phyloP scores from a whole-genome alignment of 2,888 invertebrate species.

The Diadegma fenestrale region DNA sequence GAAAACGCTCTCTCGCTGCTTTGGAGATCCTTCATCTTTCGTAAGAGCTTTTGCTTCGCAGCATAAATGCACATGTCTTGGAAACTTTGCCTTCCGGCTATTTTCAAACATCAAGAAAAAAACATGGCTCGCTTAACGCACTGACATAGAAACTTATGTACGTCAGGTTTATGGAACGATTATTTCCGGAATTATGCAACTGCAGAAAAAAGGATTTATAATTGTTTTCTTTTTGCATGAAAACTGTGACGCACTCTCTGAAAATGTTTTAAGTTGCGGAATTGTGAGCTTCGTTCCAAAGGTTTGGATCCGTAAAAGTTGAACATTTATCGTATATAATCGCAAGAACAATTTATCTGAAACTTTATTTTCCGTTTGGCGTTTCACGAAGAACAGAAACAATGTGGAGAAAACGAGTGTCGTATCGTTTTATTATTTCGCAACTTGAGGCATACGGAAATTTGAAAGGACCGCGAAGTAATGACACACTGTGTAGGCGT shows the following conservation, averaged over 20 bases:
- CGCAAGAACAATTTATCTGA: constrained; percentile 16
- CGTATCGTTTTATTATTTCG: constrained; percentile 34
- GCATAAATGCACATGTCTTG: constrained; percentile 5
- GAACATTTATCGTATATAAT: constrained; percentile 38
- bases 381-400: background rate
- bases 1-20: constrained; percentile 42
- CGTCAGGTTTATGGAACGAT: background rate
- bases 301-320: background rate
- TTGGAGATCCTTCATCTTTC: constrained; percentile 9
- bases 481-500: constrained; percentile 28
- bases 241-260: constrained; percentile 5
- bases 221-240: background rate
- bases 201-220: background rate
- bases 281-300: background rate
- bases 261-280: background rate
- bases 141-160: background rate
- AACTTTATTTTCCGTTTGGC: constrained; percentile 4
- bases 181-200: background rate
- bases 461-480: constrained; percentile 57
- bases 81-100: background rate
- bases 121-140: background rate
- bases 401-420: background rate
- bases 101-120: background rate
- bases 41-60: constrained; percentile 26
- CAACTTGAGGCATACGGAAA: constrained; percentile 51